Conservation (phyloP, 2,888 invertebrate species). For the Aquatica leii region DNA sequence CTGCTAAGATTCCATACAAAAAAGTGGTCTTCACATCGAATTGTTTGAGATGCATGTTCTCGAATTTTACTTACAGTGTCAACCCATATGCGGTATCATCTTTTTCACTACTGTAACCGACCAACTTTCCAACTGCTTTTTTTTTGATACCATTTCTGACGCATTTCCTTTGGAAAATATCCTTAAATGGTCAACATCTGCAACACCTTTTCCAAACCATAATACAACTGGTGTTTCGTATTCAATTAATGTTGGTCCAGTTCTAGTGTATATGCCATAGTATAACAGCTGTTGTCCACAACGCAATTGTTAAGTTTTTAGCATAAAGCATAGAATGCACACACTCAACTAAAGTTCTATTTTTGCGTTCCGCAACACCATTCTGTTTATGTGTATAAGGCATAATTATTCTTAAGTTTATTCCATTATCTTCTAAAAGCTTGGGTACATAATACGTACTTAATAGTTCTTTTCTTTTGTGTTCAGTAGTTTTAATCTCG, state of each 20-base stretch:
- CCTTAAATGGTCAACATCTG: slow-evolving; percentile 13
- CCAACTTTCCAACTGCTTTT: neutral
- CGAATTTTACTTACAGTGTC: slow-evolving; percentile 10
- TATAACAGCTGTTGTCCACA: slow-evolving; percentile 39
- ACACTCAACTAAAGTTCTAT: slow-evolving; percentile 28
- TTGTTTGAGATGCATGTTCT: too few relatives aligned
- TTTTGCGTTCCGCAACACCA: slow-evolving; percentile 27
- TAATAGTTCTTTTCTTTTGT: too few relatives aligned
- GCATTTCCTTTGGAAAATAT: neutral
- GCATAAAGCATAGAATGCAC: slow-evolving; percentile 8
- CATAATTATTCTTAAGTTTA: too few relatives aligned
- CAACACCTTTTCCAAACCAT: slow-evolving; percentile 23
- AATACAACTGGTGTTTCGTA: slow-evolving; percentile 35
- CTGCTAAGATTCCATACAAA: too few relatives aligned
- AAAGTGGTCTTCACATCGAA: too few relatives aligned
- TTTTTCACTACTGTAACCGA: slow-evolving; percentile 1
- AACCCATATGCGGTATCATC: slow-evolving; percentile 29
- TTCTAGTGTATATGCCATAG: slow-evolving; percentile 38
- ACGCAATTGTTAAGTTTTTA: neutral
- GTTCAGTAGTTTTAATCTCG: too few relatives aligned
- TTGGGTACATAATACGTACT: slow-evolving; percentile 8
- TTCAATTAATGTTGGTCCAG: slow-evolving; percentile 31
- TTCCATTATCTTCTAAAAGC: slow-evolving; percentile 22
- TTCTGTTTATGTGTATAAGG: too few relatives aligned
- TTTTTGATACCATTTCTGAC: neutral